phyloP scores from a whole-genome alignment of 2,888 invertebrate genomes.

The Platycheirus albimanus region DNA sequence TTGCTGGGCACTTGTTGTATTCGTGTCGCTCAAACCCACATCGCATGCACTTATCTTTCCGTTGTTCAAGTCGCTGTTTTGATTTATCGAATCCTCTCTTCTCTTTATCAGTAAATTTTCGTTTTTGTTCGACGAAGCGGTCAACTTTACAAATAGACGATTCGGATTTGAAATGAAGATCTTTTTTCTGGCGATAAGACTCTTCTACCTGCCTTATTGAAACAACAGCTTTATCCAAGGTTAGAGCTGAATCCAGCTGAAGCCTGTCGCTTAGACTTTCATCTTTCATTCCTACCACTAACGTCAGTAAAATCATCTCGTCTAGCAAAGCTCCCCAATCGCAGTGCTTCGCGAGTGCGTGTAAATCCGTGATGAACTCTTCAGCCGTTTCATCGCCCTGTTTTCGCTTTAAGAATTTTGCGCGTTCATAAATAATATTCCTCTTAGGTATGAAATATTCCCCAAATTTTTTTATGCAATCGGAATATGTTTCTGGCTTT shows the following conservation, averaged over 20 bases:
- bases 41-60: background rate
- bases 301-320: constrained; percentile 20
- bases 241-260: constrained; percentile 18
- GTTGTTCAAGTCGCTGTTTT: background rate
- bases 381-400: constrained; percentile 15
- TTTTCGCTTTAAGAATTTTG: constrained; percentile 21
- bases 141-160: constrained; percentile 4
- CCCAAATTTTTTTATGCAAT: constrained; percentile 14
- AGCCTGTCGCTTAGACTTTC: constrained; percentile 13
- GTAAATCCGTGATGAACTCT: background rate
- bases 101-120: background rate
- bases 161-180: background rate
- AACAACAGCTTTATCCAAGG: constrained; percentile 5
- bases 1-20: background rate
- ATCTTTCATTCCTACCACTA: constrained; percentile 24
- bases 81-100: background rate
- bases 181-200: constrained; percentile 4
- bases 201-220: constrained; percentile 19
- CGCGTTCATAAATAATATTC: constrained; percentile 29
- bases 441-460: constrained; percentile 37
- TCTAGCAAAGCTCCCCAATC: constrained; percentile 24
- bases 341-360: background rate
- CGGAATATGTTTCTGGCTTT: background rate
- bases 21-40: too few species aligned
- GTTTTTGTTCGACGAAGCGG: constrained; percentile 8